Base-by-base conservation (phyloP, 2,113 vertebrate species). In the Sinocyclocheilus anshuiensis region DNA sequence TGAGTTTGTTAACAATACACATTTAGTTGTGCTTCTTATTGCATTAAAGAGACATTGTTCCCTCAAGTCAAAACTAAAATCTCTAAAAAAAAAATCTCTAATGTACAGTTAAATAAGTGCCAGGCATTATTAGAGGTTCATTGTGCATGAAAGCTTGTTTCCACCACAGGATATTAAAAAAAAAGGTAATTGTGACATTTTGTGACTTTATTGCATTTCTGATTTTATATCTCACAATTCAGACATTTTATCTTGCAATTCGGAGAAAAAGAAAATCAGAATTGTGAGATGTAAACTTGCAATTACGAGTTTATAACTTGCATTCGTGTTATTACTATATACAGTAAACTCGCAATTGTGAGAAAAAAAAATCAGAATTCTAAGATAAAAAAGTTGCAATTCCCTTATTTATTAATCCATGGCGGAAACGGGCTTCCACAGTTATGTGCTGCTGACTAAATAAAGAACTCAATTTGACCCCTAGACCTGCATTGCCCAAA, bases 401-500 rank as follows among this genome's bases (percentile, higher is more conserved):
- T 61, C 1, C 22, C 57, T 61, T 10, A 10, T 61, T 61, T 61
- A 1, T 61, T n/a, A n/a, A 4, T 61, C 1, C 20, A n/a, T n/a
- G 20, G 22, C 1, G 6, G 22, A 61, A 61, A 61, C 20, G 0
- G 7, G 57, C 57, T 59, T 59, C 8, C 57, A 10, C 20, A 10
- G 1, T 59, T 72, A 91, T 89, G 88, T 45, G 88, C 77, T 85
- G 87, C 86, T 80, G 85, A 87, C 82, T 65, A 76, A 84, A 36
- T 89, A 86, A 77, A 89, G 50, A 86, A 84, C 84, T 79, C 9
- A 7, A 57, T 63, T 65, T 89, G 86, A 84, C 91, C 89, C 89
- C 48, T 48, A 69, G 83, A 71, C 81, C 61, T 86, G 77, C 87
- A 82, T 83, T 39, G 22, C 10, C 22, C 22, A n/a, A n/a, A n/a